A percentile compares a stretch with the other conserved stretches of the same genome.
Evolutionary conservation across 2,797 vertebrate species (phyloP).

Genomic region (Balearica regulorum): DNA sequence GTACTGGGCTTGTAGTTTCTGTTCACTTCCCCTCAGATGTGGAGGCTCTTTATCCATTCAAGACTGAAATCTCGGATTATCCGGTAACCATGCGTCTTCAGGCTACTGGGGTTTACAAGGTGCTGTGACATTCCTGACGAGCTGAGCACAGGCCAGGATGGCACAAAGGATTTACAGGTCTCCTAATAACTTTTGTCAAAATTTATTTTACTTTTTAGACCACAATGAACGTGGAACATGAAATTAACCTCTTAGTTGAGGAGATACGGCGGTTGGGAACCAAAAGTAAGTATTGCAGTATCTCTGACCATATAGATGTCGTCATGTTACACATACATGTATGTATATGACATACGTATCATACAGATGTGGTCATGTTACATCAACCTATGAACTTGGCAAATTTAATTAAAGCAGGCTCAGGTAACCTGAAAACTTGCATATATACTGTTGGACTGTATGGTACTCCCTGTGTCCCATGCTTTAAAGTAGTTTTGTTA

Average conservation of each 20-base stretch:
- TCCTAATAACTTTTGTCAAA: background rate
- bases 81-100: background rate
- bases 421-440: background rate
- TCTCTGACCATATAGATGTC: background rate
- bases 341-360: background rate
- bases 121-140: background rate
- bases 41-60: background rate
- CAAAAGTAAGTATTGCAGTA: slow-evolving; percentile 80
- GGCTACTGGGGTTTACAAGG: background rate
- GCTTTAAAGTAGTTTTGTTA: background rate
- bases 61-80: background rate
- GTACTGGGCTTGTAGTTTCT: background rate
- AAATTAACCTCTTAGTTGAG: slow-evolving; percentile 83
- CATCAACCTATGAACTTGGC: background rate
- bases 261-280: slow-evolving; percentile 92
- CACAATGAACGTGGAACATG: slow-evolving; percentile 89
- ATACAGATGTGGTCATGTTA: background rate
- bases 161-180: background rate
- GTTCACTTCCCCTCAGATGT: background rate
- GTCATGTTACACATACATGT: background rate
- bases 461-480: background rate
- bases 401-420: background rate
- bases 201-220: slow-evolving; percentile 48
- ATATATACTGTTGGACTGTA: background rate
- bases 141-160: background rate